A percentile compares a stretch with the other conserved stretches of the same genome.
Conservation (phyloP, 2,113 vertebrate genomes). For the Dasyprocta punctata region DNA sequence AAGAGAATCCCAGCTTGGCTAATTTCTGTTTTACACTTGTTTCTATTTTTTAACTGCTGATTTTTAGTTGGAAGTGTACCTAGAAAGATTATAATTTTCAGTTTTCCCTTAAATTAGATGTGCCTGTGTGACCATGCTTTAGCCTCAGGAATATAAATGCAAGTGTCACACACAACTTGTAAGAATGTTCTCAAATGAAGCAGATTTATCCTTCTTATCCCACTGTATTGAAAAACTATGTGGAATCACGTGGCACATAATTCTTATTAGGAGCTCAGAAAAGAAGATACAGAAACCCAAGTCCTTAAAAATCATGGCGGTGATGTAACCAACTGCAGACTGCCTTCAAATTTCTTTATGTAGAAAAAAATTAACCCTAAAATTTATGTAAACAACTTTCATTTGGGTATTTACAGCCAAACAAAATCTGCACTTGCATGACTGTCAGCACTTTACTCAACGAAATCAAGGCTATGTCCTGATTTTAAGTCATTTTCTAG, state of each 20-base stretch:
- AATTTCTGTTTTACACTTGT: background rate
- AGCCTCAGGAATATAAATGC: background rate
- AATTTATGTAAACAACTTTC: constrained; percentile 14
- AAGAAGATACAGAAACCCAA: background rate
- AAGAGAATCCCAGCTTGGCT: background rate
- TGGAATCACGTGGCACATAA: background rate
- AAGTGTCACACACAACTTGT: background rate
- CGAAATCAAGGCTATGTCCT: constrained; percentile 11
- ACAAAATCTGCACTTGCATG: background rate
- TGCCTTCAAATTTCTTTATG: background rate
- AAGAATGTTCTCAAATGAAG: background rate
- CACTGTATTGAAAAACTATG: background rate
- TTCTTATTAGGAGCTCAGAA: background rate
- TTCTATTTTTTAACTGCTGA: background rate
- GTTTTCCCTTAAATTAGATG: constrained; percentile 1
- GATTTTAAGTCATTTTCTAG: constrained; percentile 30
- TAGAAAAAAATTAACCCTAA: background rate
- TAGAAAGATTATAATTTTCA: background rate
- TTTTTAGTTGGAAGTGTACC: background rate
- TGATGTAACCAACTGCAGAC: background rate
- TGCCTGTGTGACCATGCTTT: background rate
- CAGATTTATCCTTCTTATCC: background rate
- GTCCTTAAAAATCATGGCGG: background rate
- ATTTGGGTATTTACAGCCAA: background rate
- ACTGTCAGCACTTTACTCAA: background rate